These are phyloP conservation scores for Trissolcus brochymenae DNA, from an alignment of 2,888 invertebrate genomes.

Conservation along the genomic window DNA sequence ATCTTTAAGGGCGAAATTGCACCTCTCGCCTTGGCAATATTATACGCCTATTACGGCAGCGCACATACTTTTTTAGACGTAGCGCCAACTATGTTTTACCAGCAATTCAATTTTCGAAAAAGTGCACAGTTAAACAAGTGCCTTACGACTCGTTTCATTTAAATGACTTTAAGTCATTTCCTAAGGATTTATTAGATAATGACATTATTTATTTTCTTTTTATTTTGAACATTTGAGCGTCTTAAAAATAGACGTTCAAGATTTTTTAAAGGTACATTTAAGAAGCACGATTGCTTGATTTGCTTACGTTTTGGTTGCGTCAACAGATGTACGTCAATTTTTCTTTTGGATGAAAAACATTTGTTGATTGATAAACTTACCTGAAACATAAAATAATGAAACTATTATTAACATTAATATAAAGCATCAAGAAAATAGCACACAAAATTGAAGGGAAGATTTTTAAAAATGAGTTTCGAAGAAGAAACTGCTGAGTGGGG, in stretches of 20 bases:
- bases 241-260: no score
- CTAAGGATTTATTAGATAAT: no score
- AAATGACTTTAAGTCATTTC: no score
- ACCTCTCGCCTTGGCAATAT: conserved; percentile 35
- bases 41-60: conserved; percentile 37
- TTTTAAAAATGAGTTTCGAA: neutral
- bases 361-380: conserved; percentile 14
- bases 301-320: no score
- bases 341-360: neutral
- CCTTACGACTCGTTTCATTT: no score
- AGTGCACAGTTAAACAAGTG: no score
- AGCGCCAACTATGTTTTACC: conserved; percentile 32
- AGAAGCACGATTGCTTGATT: no score
- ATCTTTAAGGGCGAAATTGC: conserved; percentile 51
- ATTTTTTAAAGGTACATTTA: no score
- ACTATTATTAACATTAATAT: neutral
- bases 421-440: neutral
- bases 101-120: conserved; percentile 18
- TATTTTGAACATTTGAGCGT: no score
- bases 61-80: conserved; percentile 28
- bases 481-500: neutral
- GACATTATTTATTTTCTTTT: no score
- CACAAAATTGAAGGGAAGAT: neutral
- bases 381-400: conserved; percentile 16
- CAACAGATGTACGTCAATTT: neutral